Evolutionary conservation across 2,797 vertebrate genomes (phyloP).

Genomic region (Eremophila alpestris): DNA sequence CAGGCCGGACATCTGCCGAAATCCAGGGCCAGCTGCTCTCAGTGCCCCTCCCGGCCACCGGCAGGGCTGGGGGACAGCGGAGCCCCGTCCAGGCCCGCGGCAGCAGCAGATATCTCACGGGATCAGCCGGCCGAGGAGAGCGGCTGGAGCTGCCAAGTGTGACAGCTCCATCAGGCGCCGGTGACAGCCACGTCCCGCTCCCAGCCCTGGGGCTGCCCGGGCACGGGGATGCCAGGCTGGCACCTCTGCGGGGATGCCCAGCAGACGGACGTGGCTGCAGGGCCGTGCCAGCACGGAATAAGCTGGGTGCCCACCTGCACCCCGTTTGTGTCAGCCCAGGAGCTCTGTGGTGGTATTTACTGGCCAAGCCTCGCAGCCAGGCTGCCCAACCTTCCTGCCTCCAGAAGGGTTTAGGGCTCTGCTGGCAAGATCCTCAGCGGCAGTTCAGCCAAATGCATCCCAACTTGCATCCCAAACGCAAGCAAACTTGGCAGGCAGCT

Average conservation of each 20-base stretch:
- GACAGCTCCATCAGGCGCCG: slow-evolving; percentile 29
- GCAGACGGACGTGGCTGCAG: accelerated
- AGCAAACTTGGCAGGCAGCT: background rate
- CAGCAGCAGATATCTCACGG: background rate
- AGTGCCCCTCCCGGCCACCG: background rate
- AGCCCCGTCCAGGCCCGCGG: background rate
- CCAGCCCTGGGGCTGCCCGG: accelerated
- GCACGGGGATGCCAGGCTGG: background rate
- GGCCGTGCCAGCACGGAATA: accelerated
- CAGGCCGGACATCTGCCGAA: background rate
- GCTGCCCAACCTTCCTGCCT: background rate
- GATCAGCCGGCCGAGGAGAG: background rate
- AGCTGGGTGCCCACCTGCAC: background rate
- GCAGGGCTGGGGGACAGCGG: background rate
- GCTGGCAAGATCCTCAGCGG: background rate
- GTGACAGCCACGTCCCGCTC: background rate
- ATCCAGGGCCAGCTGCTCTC: background rate
- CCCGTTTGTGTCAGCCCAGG: accelerated
- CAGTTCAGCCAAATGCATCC: background rate
- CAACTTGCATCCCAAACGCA: background rate
- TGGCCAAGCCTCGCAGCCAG: background rate
- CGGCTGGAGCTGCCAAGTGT: background rate
- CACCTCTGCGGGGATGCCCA: background rate
- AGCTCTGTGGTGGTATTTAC: accelerated
- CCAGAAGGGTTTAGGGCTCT: background rate